These are phyloP conservation scores for Leptatherina wallacei DNA, from an alignment of 2,797 vertebrate genomes.

Conservation along the genomic window DNA sequence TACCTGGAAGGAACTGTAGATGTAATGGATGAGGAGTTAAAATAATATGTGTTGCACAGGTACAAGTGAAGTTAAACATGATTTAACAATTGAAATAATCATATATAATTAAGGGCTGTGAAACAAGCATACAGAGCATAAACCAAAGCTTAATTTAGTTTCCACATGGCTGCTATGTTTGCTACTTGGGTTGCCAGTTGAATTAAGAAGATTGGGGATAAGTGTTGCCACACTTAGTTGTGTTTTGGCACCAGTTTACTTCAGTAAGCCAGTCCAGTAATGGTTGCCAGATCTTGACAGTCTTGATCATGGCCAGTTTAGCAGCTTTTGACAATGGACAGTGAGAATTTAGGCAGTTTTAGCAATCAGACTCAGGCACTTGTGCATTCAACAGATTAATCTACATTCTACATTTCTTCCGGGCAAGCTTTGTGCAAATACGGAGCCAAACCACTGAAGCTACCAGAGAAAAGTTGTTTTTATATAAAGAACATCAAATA, in stretches of 20 bases:
- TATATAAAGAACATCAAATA: neutral
- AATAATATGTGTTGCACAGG: neutral
- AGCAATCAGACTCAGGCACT: neutral
- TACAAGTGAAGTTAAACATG: neutral
- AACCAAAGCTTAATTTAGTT: neutral
- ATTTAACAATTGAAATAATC: neutral
- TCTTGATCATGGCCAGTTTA: neutral
- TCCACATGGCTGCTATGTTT: neutral
- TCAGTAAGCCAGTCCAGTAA: neutral
- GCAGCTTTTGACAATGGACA: neutral
- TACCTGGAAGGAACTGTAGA: neutral
- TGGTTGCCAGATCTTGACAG: slow-evolving; percentile 2
- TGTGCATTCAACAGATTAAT: neutral
- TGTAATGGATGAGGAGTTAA: neutral
- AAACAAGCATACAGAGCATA: neutral
- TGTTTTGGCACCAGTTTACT: neutral
- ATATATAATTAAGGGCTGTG: neutral
- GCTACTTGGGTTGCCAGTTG: neutral
- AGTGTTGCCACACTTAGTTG: neutral
- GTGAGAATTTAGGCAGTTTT: neutral
- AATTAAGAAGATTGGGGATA: neutral
- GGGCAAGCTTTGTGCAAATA: neutral
- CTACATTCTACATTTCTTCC: neutral
- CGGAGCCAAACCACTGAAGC: neutral
- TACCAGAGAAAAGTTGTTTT: neutral